Evolutionary conservation across 23 tunicate species (phyloP), one percentile per base, ranked within the genome.

Genomic region (Oikopleura dioica): DNA sequence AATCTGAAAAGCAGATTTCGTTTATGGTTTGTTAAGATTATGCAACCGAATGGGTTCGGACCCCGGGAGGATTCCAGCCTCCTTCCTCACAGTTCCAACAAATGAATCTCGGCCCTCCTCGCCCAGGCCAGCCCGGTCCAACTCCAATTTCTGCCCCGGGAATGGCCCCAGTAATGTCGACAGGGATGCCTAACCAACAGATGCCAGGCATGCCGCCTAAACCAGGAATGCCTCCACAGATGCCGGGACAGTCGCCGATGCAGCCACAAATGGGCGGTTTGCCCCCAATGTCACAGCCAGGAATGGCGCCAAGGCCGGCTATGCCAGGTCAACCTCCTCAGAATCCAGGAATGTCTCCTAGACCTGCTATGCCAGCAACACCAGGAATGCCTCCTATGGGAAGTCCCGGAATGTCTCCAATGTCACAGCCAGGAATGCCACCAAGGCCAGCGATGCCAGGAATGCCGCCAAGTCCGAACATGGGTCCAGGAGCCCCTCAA

Each of bases 371-470:
- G 69, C 69, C 59, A 51, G 28, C 79, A 23, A 30, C 31, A 51
- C 72, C 75, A 0, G 38, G 37, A 4, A 76, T 0, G 37, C 30
- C 78, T 24, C 79, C 30, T 0, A 59, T 37, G 79, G 69, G 35
- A 50, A 32, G 44, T n/a, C 81, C 78, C 38, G 69, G 69, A 34
- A 33, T 78, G 51, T 80, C 59, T 68, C 78, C 78, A 76, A 44
- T 35, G 59, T 68, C 36, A 34, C 82, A 80, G 51, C 79, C 79
- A 0, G 75, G 82, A 44, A 44, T 44, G 55, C 55, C 55, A 21
- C 76, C 35, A 24, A 35, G 76, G 0, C 76, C 79, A 12, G 72
- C 76, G 35, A 77, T 77, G 78, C 79, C 79, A 24, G 79, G 79
- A 24, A 36, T 32, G 36, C 78, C 78, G 26, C 59, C 59, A n/a